phyloP scores from a whole-genome alignment of 1,140 invertebrate genomes.

The Euglossa dilemma region DNA sequence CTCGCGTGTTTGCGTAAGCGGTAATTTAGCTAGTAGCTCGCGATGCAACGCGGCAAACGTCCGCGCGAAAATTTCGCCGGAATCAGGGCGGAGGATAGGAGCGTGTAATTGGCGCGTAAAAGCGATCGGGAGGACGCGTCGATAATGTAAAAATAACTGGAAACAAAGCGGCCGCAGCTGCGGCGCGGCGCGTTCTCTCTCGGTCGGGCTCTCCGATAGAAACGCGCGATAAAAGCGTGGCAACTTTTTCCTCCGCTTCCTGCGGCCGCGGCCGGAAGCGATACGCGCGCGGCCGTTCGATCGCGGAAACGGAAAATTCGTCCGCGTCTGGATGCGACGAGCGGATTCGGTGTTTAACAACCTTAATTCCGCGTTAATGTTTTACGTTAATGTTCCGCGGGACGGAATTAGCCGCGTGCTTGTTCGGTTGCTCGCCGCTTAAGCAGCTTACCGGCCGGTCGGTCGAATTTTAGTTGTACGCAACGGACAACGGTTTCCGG shows the following conservation, averaged over 20 bases:
- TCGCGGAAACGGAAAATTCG: not conserved
- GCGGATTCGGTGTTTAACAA: conserved; percentile 22
- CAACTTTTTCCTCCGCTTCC: no score
- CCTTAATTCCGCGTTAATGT: conserved; percentile 62
- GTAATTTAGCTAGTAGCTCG: no score
- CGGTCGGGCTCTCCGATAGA: not conserved
- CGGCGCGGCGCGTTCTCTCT: not conserved
- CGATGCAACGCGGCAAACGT: no score
- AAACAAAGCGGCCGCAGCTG: not conserved
- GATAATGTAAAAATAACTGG: conserved; percentile 1
- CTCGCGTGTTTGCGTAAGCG: not conserved
- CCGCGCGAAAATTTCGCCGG: not conserved
- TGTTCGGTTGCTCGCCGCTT: conserved; percentile 57
- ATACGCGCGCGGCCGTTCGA: no score
- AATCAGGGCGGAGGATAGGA: not conserved
- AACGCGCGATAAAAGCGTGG: not conserved
- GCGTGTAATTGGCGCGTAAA: not conserved
- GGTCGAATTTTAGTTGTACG: conserved; percentile 41
- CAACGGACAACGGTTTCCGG: conserved; percentile 9
- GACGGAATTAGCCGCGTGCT: conserved; percentile 58
- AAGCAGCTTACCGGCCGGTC: conserved; percentile 57
- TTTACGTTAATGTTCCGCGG: conserved; percentile 60
- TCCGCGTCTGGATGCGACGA: not conserved
- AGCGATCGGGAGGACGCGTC: not conserved
- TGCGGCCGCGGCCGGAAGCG: no score